Evolutionary conservation across 2,797 vertebrate genomes (phyloP), one percentile per base, ranked within the genome.

Genomic region (Enoplosus armatus): DNA sequence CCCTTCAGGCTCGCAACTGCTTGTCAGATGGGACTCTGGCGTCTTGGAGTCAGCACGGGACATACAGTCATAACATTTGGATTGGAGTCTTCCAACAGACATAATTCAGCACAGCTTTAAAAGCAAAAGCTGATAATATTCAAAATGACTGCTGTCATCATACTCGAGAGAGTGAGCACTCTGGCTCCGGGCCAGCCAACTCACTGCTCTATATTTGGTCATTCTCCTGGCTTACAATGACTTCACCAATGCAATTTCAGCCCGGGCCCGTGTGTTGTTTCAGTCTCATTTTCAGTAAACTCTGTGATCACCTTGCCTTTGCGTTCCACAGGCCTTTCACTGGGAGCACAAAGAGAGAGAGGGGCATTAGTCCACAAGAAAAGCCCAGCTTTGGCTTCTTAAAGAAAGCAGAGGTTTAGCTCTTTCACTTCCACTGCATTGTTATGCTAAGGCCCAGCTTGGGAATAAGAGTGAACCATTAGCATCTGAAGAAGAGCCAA

Each of bases 401-500:
- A 93, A 95, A 95, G 95, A 95, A 95, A 95, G 95, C 95, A 93
- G 92, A 93, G 95, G 94, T 96, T 96, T 95, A 95, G 95, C 93
- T 95, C 95, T 95, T 95, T 95, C 95, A 94, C 93, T 95, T 94
- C 93, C 90, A 90, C 85, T 74, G 92, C 92, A 95, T 95, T 96
- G 95, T 96, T 95, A 96, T 96, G 95, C 94, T 95, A 96, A 96
- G 87, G 92, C 88, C 8, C 85, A 84, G 92, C 90, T 92, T 90
- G 90, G 93, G 93, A 94, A 95, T 95, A 94, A 94, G 93, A 94
- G 92, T 87, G 86, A 90, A 86, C 93, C 88, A 96, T 96, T 96
- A 96, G 95, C 95, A 96, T 96, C 89, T 96, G 95, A 96, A 96
- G 95, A 95, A 96, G 95, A 94, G 89, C 94, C 95, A 93, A 95